phyloP scores from a whole-genome alignment of 2,888 invertebrate genomes.

The Chelonus formosanus region DNA sequence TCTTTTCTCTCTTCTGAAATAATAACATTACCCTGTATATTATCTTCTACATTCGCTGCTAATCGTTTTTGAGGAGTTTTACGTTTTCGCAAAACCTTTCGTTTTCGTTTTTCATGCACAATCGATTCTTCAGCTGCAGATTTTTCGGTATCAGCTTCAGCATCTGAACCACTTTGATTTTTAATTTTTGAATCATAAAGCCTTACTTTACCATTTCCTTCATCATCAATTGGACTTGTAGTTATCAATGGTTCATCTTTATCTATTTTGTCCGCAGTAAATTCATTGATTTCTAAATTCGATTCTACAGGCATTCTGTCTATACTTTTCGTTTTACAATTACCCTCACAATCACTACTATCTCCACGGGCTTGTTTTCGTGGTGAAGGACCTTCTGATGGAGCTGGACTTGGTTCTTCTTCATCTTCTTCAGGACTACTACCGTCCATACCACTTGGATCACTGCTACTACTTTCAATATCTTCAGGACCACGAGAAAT shows the following conservation, averaged over 20 bases:
- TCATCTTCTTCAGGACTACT: slow-evolving; percentile 61
- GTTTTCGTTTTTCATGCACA: slow-evolving; percentile 67
- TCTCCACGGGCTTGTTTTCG: slow-evolving; percentile 70
- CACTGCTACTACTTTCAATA: slow-evolving; percentile 61
- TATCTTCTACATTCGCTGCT: slow-evolving; percentile 41
- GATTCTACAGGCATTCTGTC: slow-evolving; percentile 62
- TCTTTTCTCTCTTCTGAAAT: slow-evolving; percentile 49
- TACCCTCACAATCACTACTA: slow-evolving; percentile 64
- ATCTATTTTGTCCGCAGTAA: slow-evolving; percentile 42
- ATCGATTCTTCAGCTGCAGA: slow-evolving; percentile 68
- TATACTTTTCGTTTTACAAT: slow-evolving; percentile 68
- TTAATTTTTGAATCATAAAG: slow-evolving; percentile 34
- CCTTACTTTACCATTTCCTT: slow-evolving; percentile 25
- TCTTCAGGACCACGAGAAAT: slow-evolving; percentile 52
- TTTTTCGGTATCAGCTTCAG: slow-evolving; percentile 65
- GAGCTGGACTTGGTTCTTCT: slow-evolving; percentile 59
- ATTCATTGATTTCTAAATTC: slow-evolving; percentile 65
- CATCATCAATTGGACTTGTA: slow-evolving; percentile 39
- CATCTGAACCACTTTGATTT: slow-evolving; percentile 57
- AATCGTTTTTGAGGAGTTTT: slow-evolving; percentile 68
- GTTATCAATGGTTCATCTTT: slow-evolving; percentile 34
- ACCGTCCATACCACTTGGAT: slow-evolving; percentile 59
- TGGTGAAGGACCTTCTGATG: slow-evolving; percentile 70
- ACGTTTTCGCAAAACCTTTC: slow-evolving; percentile 73
- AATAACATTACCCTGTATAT: slow-evolving; percentile 46